Conservation (phyloP, 2,797 vertebrate species). For the Aulostomus chinensis region DNA sequence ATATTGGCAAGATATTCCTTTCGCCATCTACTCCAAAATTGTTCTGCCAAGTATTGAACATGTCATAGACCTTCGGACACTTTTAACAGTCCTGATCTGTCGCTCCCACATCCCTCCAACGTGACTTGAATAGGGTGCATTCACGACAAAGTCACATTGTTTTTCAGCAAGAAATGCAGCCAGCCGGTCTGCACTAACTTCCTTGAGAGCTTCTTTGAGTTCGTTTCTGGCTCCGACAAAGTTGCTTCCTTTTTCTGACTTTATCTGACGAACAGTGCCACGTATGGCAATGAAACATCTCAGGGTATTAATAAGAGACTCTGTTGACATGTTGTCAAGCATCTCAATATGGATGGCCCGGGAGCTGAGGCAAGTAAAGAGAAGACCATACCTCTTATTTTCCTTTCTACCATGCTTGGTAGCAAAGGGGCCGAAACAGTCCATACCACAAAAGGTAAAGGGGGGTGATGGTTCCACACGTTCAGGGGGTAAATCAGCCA, state of each 20-base stretch:
- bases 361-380: background rate
- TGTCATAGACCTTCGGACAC: too few relatives aligned
- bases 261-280: conserved; percentile 5
- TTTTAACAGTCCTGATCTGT: too few relatives aligned
- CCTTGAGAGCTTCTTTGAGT: background rate
- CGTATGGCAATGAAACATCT: conserved; percentile 8
- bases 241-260: conserved; percentile 22
- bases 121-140: conserved; percentile 1
- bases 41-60: too few relatives aligned
- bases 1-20: too few relatives aligned
- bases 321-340: conserved; percentile 3
- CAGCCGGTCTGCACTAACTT: conserved; percentile 2
- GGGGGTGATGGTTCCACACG: conserved; percentile 1
- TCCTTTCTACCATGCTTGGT: conserved; percentile 15
- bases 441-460: conserved; percentile 23
- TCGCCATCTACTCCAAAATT: too few relatives aligned
- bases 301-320: conserved; percentile 22
- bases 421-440: conserved; percentile 19
- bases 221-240: conserved; percentile 3
- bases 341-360: conserved; percentile 17
- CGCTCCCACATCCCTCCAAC: conserved; percentile 5
- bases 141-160: conserved; percentile 5
- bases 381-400: conserved; percentile 6
- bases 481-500: too few relatives aligned
- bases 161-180: background rate